Percentiles rank a stretch among this genome's conserved stretches.
Evolutionary conservation across 2,888 invertebrate genomes (phyloP).

Genomic region (Tigriopus californicus): DNA sequence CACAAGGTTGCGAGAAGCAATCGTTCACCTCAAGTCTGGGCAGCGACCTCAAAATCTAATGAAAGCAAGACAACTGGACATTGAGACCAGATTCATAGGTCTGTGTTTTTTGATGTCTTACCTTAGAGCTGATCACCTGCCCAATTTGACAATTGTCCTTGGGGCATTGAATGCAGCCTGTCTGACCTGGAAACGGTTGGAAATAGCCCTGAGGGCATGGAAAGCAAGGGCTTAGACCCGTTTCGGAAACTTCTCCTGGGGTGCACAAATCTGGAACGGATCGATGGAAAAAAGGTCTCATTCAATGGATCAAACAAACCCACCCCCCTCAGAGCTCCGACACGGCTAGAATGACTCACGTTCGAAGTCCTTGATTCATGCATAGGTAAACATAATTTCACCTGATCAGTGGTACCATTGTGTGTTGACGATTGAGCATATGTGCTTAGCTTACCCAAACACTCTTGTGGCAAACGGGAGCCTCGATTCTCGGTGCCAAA

Average conservation of each 20-base stretch:
- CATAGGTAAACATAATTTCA: too few relatives aligned
- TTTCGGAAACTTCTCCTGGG: constrained; percentile 34
- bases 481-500: constrained; percentile 29
- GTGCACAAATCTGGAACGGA: constrained; percentile 34
- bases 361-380: too few relatives aligned
- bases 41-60: neutral
- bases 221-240: constrained; percentile 37
- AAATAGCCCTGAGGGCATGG: constrained; percentile 34
- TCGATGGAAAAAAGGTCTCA: constrained; percentile 11
- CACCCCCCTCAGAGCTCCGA: neutral
- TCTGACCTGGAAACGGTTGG: constrained; percentile 27
- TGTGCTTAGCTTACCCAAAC: constrained; percentile 32
- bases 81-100: neutral
- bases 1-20: constrained; percentile 35
- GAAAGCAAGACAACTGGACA: neutral
- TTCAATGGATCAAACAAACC: neutral
- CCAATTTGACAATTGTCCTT: too few relatives aligned
- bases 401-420: too few relatives aligned
- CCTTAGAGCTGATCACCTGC: too few relatives aligned
- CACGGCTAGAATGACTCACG: too few relatives aligned
- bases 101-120: neutral
- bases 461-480: constrained; percentile 29
- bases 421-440: too few relatives aligned
- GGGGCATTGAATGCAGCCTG: constrained; percentile 23
- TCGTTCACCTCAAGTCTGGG: constrained; percentile 25